A percentile compares a stretch with the other conserved stretches of the same genome.
Conservation (phyloP, 2,888 invertebrate species). For the Xylocampa areola region DNA sequence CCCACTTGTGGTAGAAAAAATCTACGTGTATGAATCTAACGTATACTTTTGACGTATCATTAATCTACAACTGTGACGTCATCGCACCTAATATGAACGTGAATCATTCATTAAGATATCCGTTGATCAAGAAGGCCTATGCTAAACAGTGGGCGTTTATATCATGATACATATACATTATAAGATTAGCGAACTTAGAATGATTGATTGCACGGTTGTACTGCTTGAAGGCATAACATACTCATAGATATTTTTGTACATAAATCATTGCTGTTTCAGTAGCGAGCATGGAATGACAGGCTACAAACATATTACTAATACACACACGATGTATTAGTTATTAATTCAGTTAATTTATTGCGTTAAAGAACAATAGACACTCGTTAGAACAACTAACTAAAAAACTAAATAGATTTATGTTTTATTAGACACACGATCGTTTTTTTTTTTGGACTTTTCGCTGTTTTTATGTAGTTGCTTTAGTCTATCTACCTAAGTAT, state of each 20-base stretch:
- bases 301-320: conserved; percentile 25
- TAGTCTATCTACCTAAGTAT: too few relatives aligned
- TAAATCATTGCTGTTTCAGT: conserved; percentile 27
- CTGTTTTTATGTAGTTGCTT: too few relatives aligned
- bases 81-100: too few relatives aligned
- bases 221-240: conserved; percentile 8
- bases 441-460: too few relatives aligned
- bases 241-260: background rate
- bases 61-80: too few relatives aligned
- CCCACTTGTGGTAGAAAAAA: too few relatives aligned
- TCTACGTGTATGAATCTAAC: too few relatives aligned
- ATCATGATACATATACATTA: conserved; percentile 15
- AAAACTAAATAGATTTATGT: too few relatives aligned
- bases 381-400: too few relatives aligned
- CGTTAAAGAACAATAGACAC: background rate
- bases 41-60: too few relatives aligned
- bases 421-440: too few relatives aligned
- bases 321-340: conserved; percentile 16
- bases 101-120: conserved; percentile 30
- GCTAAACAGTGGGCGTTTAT: conserved; percentile 23
- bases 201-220: conserved; percentile 31
- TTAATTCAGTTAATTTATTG: conserved; percentile 17
- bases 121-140: background rate
- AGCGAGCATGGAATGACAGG: conserved; percentile 14
- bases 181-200: conserved; percentile 24